Evolutionary conservation across 2,888 invertebrate species (phyloP), one percentile per base, ranked within the genome.

Genomic region (Pyrocoelia pectoralis): DNA sequence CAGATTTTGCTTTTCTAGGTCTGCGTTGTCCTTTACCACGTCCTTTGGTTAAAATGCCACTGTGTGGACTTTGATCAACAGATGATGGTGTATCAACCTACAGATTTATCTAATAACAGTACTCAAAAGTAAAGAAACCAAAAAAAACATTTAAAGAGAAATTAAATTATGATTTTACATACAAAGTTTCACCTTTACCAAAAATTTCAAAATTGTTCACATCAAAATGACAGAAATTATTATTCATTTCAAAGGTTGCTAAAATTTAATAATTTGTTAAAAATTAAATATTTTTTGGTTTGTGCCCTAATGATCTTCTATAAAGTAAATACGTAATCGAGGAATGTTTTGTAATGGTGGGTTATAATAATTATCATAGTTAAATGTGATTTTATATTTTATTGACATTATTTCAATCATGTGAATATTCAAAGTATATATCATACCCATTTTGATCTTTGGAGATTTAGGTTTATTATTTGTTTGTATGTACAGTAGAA

Each of bases 71-170:
- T 74, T 87, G 91, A 76, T 88, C 92, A 72, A 86, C 85, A 71
- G 85, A 90, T 67, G 85, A 90, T 74, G 85, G 89, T 0, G 88
- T 89, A 71, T 89, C 88, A 4, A 88, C 88, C 80, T 87, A 88
- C 85, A n/a, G 80, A 33, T 33, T n/a, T n/a, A 33, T 33, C 8
- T 3, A n/a, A 83, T 14, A 43, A 55, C 15, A 24, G 19, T 13
- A 48, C 12, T 46, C 5, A 60, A 18, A 33, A 53, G 49, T 61
- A 24, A 24, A 24, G 3, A 6, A 24, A 24, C 8, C 8, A 3
- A 24, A 24, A 24, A 24, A 5, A 24, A 5, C 24, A 24, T 51
- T 51, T 38, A 57, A 53, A 52, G 57, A 52, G 52, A 65, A 61
- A 59, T 43, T 18, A 52, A 10, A n/a, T 41, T 13, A 33, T 17